Conservation (phyloP, 2,888 invertebrate genomes). For the Spialia ferax region DNA sequence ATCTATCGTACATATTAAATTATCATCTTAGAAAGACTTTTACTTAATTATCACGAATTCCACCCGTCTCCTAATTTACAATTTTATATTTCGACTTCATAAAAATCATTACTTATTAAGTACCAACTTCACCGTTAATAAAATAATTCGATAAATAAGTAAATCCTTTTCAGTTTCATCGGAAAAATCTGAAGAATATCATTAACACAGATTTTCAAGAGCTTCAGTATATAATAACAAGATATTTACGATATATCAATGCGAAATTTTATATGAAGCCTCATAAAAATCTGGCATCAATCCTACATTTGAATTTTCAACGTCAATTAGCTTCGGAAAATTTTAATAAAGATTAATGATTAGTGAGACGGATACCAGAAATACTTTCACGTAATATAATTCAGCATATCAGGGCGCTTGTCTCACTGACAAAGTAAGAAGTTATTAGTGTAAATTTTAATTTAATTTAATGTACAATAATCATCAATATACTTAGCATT, state of each 20-base stretch:
- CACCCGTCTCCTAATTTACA: not conserved
- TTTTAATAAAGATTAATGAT: constrained; percentile 25
- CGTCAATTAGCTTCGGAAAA: constrained; percentile 20
- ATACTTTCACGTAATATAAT: constrained; percentile 18
- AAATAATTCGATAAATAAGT: not conserved
- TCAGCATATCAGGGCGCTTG: not conserved
- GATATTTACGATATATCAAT: not conserved
- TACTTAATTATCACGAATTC: too few relatives aligned
- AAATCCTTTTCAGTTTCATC: not conserved
- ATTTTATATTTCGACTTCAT: not conserved
- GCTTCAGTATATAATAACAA: not conserved
- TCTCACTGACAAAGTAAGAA: not conserved
- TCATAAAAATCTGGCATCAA: constrained; percentile 18
- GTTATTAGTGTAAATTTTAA: too few relatives aligned
- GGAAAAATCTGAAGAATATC: not conserved
- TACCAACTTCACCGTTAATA: not conserved
- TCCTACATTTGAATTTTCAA: constrained; percentile 21
- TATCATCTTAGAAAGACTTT: not conserved
- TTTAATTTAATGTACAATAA: too few relatives aligned
- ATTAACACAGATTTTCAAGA: not conserved
- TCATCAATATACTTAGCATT: too few relatives aligned
- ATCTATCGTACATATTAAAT: not conserved
- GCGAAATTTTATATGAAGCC: not conserved
- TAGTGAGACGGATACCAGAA: constrained; percentile 21
- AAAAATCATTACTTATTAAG: not conserved